Conservation (phyloP, 2,797 vertebrate genomes). For the Benthosema pterotum region DNA sequence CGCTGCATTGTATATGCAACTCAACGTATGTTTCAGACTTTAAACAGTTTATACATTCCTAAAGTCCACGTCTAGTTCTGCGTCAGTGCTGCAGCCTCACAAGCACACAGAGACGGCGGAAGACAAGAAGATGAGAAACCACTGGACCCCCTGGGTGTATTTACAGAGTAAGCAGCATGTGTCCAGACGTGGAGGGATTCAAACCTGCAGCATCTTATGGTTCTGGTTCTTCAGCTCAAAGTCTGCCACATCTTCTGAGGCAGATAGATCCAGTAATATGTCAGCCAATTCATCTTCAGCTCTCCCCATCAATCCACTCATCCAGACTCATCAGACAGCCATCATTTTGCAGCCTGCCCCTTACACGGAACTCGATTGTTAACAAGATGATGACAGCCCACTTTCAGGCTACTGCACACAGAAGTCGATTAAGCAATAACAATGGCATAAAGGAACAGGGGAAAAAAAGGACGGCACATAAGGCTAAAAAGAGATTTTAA, state of each 20-base stretch:
- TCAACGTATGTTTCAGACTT: not conserved
- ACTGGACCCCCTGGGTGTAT: not conserved
- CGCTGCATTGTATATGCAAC: not conserved
- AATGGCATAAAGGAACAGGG: conserved; percentile 11
- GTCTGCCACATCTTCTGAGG: not conserved
- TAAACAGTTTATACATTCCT: not conserved
- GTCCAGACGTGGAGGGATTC: not conserved
- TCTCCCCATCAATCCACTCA: no score
- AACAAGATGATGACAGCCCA: no score
- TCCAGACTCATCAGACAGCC: no score
- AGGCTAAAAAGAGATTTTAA: not conserved
- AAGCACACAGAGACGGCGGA: not conserved
- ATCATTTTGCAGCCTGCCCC: no score
- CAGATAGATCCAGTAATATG: not conserved
- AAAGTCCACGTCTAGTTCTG: no score
- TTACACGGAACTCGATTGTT: no score
- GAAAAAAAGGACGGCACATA: conserved; percentile 6
- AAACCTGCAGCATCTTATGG: not conserved
- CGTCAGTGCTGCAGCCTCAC: no score
- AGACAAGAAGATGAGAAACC: not conserved
- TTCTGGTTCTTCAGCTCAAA: not conserved
- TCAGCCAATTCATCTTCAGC: no score
- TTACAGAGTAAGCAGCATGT: not conserved
- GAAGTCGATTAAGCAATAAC: not conserved
- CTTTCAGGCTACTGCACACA: no score